A percentile compares a stretch with the other conserved stretches of the same genome.
phyloP scores from a whole-genome alignment of 2,797 vertebrate species.

The Sylvia borin region DNA sequence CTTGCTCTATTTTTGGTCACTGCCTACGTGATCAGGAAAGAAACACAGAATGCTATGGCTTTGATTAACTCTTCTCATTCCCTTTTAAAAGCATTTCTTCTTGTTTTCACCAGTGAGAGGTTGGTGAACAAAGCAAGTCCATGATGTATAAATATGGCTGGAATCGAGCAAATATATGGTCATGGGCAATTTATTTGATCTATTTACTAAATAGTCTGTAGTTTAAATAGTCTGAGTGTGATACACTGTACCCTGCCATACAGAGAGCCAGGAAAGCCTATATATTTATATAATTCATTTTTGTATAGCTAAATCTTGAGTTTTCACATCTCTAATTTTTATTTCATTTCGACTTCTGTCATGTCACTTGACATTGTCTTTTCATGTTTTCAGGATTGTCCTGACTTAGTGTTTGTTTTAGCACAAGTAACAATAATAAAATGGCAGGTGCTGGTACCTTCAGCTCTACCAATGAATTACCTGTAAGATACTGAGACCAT shows the following conservation, averaged over 20 bases:
- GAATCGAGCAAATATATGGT: background rate
- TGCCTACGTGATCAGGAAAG: constrained; percentile 65
- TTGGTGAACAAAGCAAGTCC: background rate
- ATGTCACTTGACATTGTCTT: accelerated
- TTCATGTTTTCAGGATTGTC: background rate
- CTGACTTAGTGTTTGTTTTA: background rate
- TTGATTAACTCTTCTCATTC: constrained; percentile 50
- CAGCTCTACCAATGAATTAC: background rate
- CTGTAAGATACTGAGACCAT: background rate
- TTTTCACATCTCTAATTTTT: background rate
- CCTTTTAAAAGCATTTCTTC: background rate
- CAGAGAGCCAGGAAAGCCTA: background rate
- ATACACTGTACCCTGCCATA: background rate
- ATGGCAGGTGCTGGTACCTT: background rate
- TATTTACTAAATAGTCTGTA: background rate
- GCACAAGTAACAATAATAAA: background rate
- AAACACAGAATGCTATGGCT: background rate
- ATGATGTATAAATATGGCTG: background rate
- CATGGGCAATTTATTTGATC: background rate
- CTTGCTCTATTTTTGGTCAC: constrained; percentile 76
- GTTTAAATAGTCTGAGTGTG: background rate
- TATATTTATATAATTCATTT: background rate
- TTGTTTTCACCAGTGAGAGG: background rate
- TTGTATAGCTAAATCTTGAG: background rate
- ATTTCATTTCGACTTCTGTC: background rate